Conservation (phyloP, 2,888 invertebrate species). For the Schizotus pectinicornis region DNA sequence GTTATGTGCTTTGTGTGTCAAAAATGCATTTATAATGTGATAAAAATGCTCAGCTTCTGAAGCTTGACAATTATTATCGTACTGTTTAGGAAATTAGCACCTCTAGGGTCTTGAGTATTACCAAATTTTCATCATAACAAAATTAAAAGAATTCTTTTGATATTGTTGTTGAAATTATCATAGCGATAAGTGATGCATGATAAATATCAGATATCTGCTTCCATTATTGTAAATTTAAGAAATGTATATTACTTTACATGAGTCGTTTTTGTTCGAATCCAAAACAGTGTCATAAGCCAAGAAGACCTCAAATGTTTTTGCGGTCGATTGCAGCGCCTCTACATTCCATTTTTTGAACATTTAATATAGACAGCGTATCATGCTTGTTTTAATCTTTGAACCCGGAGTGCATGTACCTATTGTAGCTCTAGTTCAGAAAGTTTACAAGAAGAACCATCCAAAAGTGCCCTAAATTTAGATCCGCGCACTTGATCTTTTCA, state of each 20-base stretch:
- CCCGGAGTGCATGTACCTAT: no score
- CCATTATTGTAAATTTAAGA: conserved; percentile 31
- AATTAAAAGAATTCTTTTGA: background rate
- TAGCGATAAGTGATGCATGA: conserved; percentile 30
- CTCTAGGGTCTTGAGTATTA: background rate
- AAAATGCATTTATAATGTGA: conserved; percentile 20
- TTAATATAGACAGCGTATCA: background rate
- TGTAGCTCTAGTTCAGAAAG: no score
- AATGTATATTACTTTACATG: conserved; percentile 10
- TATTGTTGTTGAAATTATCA: background rate
- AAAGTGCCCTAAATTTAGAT: no score
- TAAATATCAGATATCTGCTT: conserved; percentile 35
- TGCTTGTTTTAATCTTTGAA: no score
- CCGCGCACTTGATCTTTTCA: no score
- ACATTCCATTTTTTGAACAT: background rate
- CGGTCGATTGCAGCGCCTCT: background rate
- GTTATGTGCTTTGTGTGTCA: conserved; percentile 25
- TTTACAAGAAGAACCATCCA: no score
- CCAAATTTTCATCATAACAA: background rate
- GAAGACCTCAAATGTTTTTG: background rate
- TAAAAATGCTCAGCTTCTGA: conserved; percentile 22
- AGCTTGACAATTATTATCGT: conserved; percentile 16
- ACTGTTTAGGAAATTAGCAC: conserved; percentile 1
- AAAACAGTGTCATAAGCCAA: background rate
- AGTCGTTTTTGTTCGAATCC: background rate